Evolutionary conservation across 2,888 invertebrate species (phyloP).

Genomic region (Trichopria drosophilae): DNA sequence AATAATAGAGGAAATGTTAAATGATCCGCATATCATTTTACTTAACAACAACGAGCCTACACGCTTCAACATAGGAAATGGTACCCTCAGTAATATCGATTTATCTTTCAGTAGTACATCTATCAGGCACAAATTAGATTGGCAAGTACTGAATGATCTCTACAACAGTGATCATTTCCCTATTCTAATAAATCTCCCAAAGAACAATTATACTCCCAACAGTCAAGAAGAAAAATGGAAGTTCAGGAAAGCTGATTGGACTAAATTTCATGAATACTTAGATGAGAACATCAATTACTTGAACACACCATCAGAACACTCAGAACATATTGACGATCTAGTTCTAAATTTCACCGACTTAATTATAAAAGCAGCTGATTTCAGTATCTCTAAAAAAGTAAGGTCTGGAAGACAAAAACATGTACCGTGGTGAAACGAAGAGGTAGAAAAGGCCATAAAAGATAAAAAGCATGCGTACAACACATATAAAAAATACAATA

Average conservation of each 20-base stretch:
- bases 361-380: slow-evolving; percentile 21
- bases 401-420: background rate
- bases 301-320: too few relatives aligned
- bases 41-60: slow-evolving; percentile 28
- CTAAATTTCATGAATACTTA: background rate
- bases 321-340: too few relatives aligned
- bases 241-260: slow-evolving; percentile 25
- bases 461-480: slow-evolving; percentile 26
- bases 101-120: slow-evolving; percentile 18
- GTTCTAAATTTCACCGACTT: slow-evolving; percentile 9
- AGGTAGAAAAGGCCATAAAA: slow-evolving; percentile 21
- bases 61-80: slow-evolving; percentile 29
- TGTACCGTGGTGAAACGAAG: slow-evolving; percentile 32
- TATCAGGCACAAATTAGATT: slow-evolving; percentile 18
- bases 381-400: slow-evolving; percentile 13
- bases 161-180: slow-evolving; percentile 31
- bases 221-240: slow-evolving; percentile 19
- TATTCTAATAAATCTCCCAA: slow-evolving; percentile 13
- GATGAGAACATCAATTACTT: slow-evolving; percentile 7
- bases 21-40: slow-evolving; percentile 21
- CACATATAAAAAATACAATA: slow-evolving; percentile 26
- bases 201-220: background rate
- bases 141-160: slow-evolving; percentile 11
- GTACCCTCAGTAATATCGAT: slow-evolving; percentile 30
- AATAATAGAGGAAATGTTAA: slow-evolving; percentile 29